A percentile compares a stretch with the other conserved stretches of the same genome.
Conservation (phyloP, 2,113 vertebrate genomes). For the Aphelocoma coerulescens region DNA sequence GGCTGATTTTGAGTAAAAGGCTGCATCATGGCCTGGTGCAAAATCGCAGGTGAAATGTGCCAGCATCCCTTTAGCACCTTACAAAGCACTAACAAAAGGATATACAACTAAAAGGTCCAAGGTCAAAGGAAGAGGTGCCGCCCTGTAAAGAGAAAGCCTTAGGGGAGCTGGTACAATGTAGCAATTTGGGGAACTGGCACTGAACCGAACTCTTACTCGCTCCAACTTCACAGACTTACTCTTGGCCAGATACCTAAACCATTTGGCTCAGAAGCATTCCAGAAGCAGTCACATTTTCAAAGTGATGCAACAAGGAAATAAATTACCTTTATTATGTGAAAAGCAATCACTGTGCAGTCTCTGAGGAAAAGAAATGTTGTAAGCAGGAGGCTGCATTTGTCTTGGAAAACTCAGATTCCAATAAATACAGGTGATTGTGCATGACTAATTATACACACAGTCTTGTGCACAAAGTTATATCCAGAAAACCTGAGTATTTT, state of each 20-base stretch:
- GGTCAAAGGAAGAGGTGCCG: background rate
- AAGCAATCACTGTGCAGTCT: background rate
- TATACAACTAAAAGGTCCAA: background rate
- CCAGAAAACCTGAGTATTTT: background rate
- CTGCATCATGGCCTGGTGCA: background rate
- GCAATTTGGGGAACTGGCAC: background rate
- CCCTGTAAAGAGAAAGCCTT: background rate
- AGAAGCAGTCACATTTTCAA: slow-evolving; percentile 1
- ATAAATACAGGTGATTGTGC: background rate
- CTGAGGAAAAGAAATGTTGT: background rate
- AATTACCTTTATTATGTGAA: background rate
- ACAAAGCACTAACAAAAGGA: background rate
- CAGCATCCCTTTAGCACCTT: background rate
- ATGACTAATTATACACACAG: background rate
- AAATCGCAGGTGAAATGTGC: background rate
- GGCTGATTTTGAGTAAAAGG: background rate
- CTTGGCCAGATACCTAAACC: background rate
- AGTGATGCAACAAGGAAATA: background rate
- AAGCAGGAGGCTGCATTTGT: background rate
- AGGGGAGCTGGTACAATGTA: background rate
- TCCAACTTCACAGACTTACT: background rate
- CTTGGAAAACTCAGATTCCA: background rate
- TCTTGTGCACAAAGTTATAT: background rate
- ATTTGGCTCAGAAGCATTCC: background rate
- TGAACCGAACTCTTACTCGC: background rate